Percentiles rank a stretch among this genome's conserved stretches.
phyloP scores from a whole-genome alignment of 1,140 invertebrate species.

The Drosophila orosa region DNA sequence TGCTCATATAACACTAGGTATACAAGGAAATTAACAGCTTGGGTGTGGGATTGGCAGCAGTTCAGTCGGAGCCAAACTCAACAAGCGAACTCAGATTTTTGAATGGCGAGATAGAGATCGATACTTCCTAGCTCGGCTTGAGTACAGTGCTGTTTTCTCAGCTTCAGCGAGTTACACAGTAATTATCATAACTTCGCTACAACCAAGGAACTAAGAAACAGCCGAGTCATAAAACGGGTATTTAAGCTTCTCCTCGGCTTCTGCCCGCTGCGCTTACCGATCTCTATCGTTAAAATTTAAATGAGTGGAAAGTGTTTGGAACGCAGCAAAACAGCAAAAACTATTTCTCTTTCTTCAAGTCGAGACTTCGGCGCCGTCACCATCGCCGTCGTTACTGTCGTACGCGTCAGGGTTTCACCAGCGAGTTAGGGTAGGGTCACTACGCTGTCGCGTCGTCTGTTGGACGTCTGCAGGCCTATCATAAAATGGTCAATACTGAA shows the following conservation, averaged over 20 bases:
- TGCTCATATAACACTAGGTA: conserved; percentile 8
- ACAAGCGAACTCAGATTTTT: conserved; percentile 58
- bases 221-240: conserved; percentile 46
- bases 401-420: conserved; percentile 34
- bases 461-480: conserved; percentile 15
- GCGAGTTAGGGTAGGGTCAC: conserved; percentile 7
- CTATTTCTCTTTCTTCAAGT: conserved; percentile 28
- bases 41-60: conserved; percentile 38
- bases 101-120: conserved; percentile 51
- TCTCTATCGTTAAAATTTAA: conserved; percentile 72
- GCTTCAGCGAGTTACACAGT: conserved; percentile 67
- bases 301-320: conserved; percentile 80
- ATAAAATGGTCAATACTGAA: conserved; percentile 50
- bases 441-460: conserved; percentile 10
- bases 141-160: conserved; percentile 52
- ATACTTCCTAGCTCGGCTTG: conserved; percentile 3
- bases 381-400: background rate
- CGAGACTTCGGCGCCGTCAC: conserved; percentile 6
- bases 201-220: conserved; percentile 42
- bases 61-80: conserved; percentile 23
- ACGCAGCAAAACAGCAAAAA: conserved; percentile 22
- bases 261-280: conserved; percentile 14
- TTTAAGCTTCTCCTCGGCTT: conserved; percentile 35
- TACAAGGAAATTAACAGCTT: conserved; percentile 24
- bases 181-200: conserved; percentile 75